These are phyloP conservation scores for Notarius lentiginosus DNA, from an alignment of 2,113 vertebrate genomes.

Conservation along the genomic window DNA sequence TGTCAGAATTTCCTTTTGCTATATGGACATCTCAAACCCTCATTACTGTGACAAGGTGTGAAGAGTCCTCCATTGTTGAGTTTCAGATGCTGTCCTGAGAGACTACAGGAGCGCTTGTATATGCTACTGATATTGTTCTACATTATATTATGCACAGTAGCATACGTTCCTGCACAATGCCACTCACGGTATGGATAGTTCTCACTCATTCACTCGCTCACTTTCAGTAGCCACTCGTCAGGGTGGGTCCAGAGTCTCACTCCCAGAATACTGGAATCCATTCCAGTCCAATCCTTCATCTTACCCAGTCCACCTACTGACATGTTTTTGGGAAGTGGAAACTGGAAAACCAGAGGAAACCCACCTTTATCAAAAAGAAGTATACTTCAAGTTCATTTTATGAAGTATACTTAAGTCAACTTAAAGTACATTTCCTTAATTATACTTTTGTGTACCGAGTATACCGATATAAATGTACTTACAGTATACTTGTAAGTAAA, in stretches of 20 bases:
- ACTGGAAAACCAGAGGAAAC: neutral
- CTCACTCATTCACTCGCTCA: neutral
- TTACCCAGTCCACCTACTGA: neutral
- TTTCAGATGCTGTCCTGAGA: constrained; percentile 70
- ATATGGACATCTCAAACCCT: constrained; percentile 37
- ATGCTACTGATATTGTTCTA: constrained; percentile 53
- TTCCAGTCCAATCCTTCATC: neutral
- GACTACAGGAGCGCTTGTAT: constrained; percentile 64
- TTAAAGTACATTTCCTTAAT: no score
- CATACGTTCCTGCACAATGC: constrained; percentile 37
- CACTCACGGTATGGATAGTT: neutral
- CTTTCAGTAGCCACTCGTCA: neutral
- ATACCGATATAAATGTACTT: no score
- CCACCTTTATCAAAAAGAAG: neutral
- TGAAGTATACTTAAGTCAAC: no score
- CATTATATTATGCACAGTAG: constrained; percentile 64
- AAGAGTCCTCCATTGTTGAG: constrained; percentile 66
- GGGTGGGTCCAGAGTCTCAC: neutral
- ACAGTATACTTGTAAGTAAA: no score
- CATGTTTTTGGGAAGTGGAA: neutral
- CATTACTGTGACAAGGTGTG: constrained; percentile 65
- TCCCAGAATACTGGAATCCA: neutral
- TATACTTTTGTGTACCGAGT: no score
- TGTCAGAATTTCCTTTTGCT: constrained; percentile 42
- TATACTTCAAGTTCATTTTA: no score